Evolutionary conservation across 2,797 vertebrate species (phyloP), one percentile per base, ranked within the genome.

Genomic region (Zalophus californianus): DNA sequence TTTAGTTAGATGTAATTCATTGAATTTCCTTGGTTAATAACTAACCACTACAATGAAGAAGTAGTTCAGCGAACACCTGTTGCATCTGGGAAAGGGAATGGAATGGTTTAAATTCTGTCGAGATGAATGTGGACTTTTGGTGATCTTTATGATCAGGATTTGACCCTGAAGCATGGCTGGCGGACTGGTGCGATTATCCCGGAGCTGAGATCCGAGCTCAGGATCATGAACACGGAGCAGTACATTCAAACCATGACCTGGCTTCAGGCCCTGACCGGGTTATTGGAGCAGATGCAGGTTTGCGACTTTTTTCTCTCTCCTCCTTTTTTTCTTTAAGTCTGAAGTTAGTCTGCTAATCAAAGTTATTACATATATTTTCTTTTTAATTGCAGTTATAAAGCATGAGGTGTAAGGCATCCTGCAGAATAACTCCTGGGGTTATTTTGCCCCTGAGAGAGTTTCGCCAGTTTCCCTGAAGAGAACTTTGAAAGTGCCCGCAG

Each of bases 111-210:
- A n/a, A 2, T 91, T 48, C 96, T 52, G 44, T 48, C 29, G 94
- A 94, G 48, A 38, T 23, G 90, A 73, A 90, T 70, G 14, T 29
- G 93, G 97, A 73, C 75, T 41, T 91, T 94, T 89, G 97, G 73
- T 95, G 95, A 97, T 96, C 79, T 90, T 66, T 92, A 58, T 91
- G 41, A 97, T 80, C 96, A 99, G 99, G 99, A 99, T 98, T 98
- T 99, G 98, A 99, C 99, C 3, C 99, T 99, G 98, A 99, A 99
- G 98, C 99, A 99, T 0, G 99, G 99, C 97, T 99, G 99, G 99
- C 99, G 99, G 95, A 99, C 99, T 0, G 99, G 99, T 0, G 99
- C 99, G 3, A 99, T 99, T 98, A 99, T 99, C 97, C 99, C 99
- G 0, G 99, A 99, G 98, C 98, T 99, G 60, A 98, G 99, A 79